phyloP scores from a whole-genome alignment of 2,888 invertebrate genomes.

The Clostera curtula region DNA sequence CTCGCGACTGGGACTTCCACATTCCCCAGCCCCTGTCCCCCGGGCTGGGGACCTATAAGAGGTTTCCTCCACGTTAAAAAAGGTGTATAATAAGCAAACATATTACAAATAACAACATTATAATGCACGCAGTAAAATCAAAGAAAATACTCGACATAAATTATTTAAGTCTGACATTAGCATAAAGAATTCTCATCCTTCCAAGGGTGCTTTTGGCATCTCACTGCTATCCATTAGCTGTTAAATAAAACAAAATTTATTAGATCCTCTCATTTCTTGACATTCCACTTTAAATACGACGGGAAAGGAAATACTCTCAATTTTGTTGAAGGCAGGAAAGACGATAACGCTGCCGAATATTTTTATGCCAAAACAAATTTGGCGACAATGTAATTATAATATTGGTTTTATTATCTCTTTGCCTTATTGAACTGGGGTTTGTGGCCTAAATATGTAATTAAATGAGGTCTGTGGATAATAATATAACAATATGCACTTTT shows the following conservation, averaged over 20 bases:
- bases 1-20: too few relatives aligned
- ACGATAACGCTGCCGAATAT: conserved; percentile 5
- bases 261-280: conserved; percentile 23
- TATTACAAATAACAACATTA: too few relatives aligned
- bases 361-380: not conserved
- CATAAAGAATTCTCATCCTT: conserved; percentile 14
- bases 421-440: too few relatives aligned
- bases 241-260: conserved; percentile 28
- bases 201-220: conserved; percentile 6
- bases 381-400: not conserved
- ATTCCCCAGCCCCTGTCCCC: too few relatives aligned
- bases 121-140: too few relatives aligned
- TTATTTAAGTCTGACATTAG: conserved; percentile 15
- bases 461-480: too few relatives aligned
- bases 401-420: not conserved
- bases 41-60: too few relatives aligned
- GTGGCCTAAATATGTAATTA: too few relatives aligned
- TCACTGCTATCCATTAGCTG: conserved; percentile 12
- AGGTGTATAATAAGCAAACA: too few relatives aligned
- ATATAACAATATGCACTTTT: too few relatives aligned
- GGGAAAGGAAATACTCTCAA: conserved; percentile 20
- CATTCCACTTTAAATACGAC: conserved; percentile 15
- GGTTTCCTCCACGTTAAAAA: too few relatives aligned
- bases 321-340: conserved; percentile 18
- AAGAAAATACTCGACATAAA: conserved; percentile 16